A percentile compares a stretch with the other conserved stretches of the same genome.
Conservation (phyloP, 2,888 invertebrate species). For the Tridacna gigas region DNA sequence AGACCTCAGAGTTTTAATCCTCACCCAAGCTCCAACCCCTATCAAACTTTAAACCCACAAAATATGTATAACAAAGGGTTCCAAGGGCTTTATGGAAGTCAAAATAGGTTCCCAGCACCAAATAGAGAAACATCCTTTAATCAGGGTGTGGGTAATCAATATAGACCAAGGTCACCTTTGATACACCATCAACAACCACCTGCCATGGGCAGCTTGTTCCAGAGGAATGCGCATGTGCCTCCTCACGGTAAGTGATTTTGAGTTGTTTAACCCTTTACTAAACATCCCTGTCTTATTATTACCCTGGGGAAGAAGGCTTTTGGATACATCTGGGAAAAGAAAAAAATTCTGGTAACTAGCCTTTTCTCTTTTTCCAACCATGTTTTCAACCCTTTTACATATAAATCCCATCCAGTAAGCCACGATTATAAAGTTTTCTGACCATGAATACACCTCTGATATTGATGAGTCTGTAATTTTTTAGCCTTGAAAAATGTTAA, state of each 20-base stretch:
- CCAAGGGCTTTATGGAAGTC: constrained; percentile 53
- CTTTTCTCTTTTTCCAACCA: no score
- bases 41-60: constrained; percentile 51
- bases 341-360: no score
- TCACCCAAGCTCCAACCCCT: constrained; percentile 50
- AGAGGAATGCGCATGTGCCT: constrained; percentile 45
- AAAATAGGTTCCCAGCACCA: constrained; percentile 41
- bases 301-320: not conserved
- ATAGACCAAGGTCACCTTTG: constrained; percentile 51
- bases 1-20: constrained; percentile 59
- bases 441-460: no score
- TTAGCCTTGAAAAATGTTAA: no score
- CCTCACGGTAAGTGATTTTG: not conserved
- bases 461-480: no score
- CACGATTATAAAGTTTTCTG: no score
- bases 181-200: constrained; percentile 36
- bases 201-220: constrained; percentile 40
- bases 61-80: constrained; percentile 45
- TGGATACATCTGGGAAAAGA: not conserved
- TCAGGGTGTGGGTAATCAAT: constrained; percentile 46
- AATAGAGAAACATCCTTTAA: constrained; percentile 40
- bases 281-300: not conserved
- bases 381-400: no score
- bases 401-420: no score
- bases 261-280: not conserved